Base-by-base conservation (phyloP, 2,113 vertebrate genomes). In the Paedocypris sp. region DNA sequence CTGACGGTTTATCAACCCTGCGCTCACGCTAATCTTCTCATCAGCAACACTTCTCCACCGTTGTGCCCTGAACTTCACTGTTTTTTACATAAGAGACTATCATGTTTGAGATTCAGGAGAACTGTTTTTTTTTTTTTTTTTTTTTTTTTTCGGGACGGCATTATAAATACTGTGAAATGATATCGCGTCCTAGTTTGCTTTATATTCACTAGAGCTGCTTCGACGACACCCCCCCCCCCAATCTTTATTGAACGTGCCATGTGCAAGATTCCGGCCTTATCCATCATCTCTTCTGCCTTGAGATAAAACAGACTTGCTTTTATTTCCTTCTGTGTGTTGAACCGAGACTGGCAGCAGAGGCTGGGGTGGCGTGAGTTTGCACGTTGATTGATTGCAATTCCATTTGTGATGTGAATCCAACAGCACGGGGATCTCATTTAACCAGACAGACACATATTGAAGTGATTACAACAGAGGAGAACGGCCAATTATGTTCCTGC, bases 401-500 rank as follows among this genome's bases (percentile, higher is more conserved):
- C 15, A 54, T 51, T 72, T 66, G 68, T 68, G 46, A 53, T 59
- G 42, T 29, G 33, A 75, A 62, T 71, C 49, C 65, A 57, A 35
- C 53, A 35, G 56, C 47, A 41, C 36, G 47, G 62, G 29, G 58
- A 52, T 75, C 54, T 76, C 48, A 71, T 76, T 68, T 22, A 54
- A 67, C 49, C 68, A 64, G 74, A 73, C 58, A 51, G 65, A 59
- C 57, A 35, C 70, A 73, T 61, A 62, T 43, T 62, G 62, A 57
- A 46, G 71, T 73, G 71, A 84, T 80, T 76, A 75, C 52, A 66
- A 57, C 66, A 45, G 60, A 69, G 26, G 31, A 46, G 58, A 52
- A 50, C 25, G 50, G 53, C 56, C 50, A 61, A 58, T 72, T 75
- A 62, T 56, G 62, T 60, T 73, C 33, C 52, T 60, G 58, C 57